These are phyloP conservation scores for Amblyteles armatorius DNA, from an alignment of 2,888 invertebrate genomes.

Conservation along the genomic window DNA sequence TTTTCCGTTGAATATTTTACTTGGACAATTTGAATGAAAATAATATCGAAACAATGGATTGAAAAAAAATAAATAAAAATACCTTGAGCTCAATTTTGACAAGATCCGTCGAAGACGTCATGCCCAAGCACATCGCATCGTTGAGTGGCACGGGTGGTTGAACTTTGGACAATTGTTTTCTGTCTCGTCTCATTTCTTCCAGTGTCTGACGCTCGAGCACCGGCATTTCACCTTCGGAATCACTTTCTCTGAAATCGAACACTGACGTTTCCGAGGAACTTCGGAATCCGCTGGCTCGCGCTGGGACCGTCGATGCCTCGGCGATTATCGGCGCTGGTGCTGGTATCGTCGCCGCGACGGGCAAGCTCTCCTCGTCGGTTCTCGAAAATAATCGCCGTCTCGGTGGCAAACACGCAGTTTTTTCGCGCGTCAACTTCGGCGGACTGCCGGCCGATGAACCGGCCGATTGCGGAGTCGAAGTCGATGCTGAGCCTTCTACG, in stretches of 20 bases:
- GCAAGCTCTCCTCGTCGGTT: conserved; percentile 85
- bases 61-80: conserved; percentile 51
- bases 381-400: conserved; percentile 87
- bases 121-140: conserved; percentile 80
- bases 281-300: conserved; percentile 85
- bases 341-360: conserved; percentile 75
- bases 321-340: conserved; percentile 76
- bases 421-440: conserved; percentile 85
- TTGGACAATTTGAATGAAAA: background rate
- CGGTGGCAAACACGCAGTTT: conserved; percentile 81
- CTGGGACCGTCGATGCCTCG: conserved; percentile 79
- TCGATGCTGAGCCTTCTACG: conserved; percentile 76
- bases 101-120: conserved; percentile 80
- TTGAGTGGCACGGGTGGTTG: conserved; percentile 85
- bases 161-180: conserved; percentile 87
- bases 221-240: conserved; percentile 88
- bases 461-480: conserved; percentile 80
- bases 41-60: background rate
- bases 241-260: conserved; percentile 88
- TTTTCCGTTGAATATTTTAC: too few relatives aligned
- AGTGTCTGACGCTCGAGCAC: conserved; percentile 89
- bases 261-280: conserved; percentile 88
- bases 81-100: conserved; percentile 82
- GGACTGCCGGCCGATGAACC: conserved; percentile 83
- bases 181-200: conserved; percentile 87